phyloP scores from a whole-genome alignment of 2,888 invertebrate species.

The Tolmerus cingulatus region DNA sequence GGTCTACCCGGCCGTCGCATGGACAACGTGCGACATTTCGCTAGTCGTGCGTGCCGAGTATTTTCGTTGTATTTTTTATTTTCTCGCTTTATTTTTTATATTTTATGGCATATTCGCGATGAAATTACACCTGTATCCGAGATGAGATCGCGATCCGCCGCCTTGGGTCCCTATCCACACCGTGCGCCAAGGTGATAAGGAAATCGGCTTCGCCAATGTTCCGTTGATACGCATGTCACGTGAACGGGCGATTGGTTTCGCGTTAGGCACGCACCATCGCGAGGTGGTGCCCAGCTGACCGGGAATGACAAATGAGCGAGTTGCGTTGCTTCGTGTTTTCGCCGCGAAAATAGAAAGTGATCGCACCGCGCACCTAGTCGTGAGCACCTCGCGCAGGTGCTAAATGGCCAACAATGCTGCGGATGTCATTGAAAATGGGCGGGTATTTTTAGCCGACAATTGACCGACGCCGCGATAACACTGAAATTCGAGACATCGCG shows the following conservation, averaged over 20 bases:
- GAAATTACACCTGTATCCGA: neutral
- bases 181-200: neutral
- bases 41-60: constrained; percentile 28
- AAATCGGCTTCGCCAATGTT: constrained; percentile 10
- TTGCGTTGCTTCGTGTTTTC: neutral
- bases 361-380: neutral
- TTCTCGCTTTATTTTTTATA: neutral
- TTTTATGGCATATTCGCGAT: neutral
- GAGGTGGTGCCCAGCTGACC: neutral
- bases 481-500: neutral
- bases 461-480: neutral
- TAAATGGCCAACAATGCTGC: neutral
- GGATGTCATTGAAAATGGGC: constrained; percentile 9
- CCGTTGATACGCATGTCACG: constrained; percentile 34
- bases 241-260: neutral
- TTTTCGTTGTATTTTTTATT: neutral
- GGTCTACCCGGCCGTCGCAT: neutral
- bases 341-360: constrained; percentile 29
- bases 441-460: neutral
- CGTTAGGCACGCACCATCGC: constrained; percentile 19
- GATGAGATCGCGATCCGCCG: neutral
- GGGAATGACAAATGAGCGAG: constrained; percentile 2
- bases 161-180: neutral
- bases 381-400: neutral
- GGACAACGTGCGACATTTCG: constrained; percentile 12